phyloP scores from a whole-genome alignment of 53 echinoderm and acorn worm species.

The Crossaster papposus region DNA sequence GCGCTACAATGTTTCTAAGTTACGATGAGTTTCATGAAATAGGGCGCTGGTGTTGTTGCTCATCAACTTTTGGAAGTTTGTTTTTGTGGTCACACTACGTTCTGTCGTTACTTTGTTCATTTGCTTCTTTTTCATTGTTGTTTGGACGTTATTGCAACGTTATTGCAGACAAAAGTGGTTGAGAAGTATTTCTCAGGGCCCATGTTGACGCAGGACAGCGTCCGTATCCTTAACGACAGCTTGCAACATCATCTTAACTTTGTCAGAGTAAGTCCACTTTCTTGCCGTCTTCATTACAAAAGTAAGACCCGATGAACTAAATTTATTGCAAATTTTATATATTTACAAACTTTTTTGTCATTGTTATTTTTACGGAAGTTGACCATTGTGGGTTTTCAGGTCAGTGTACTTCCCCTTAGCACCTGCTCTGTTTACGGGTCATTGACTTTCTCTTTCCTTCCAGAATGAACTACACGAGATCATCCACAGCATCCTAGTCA shows the following conservation, averaged over 20 bases:
- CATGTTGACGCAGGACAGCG: conserved; percentile 71
- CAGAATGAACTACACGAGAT: conserved; percentile 88
- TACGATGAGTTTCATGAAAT: too few species aligned
- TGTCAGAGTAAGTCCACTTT: conserved; percentile 73
- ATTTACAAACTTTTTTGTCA: too few species aligned
- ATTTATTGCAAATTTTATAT: neutral
- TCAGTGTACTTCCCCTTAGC: too few species aligned
- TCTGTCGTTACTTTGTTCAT: too few species aligned
- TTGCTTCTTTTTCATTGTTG: neutral
- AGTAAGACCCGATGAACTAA: neutral
- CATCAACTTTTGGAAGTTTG: too few species aligned
- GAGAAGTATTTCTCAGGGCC: conserved; percentile 88
- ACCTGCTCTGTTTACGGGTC: neutral
- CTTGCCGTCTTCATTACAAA: neutral
- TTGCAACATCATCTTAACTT: conserved; percentile 79
- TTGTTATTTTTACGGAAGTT: too few species aligned
- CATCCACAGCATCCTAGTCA: conserved; percentile 88
- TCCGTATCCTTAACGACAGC: conserved; percentile 73
- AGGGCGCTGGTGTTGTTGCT: too few species aligned
- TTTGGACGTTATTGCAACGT: neutral
- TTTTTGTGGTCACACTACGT: too few species aligned
- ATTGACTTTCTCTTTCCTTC: conserved; percentile 13
- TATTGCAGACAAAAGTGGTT: conserved; percentile 80
- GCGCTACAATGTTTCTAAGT: too few species aligned
- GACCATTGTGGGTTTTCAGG: too few species aligned